Conservation (phyloP, 1,140 invertebrate species). For the Hycleus phaleratus region DNA sequence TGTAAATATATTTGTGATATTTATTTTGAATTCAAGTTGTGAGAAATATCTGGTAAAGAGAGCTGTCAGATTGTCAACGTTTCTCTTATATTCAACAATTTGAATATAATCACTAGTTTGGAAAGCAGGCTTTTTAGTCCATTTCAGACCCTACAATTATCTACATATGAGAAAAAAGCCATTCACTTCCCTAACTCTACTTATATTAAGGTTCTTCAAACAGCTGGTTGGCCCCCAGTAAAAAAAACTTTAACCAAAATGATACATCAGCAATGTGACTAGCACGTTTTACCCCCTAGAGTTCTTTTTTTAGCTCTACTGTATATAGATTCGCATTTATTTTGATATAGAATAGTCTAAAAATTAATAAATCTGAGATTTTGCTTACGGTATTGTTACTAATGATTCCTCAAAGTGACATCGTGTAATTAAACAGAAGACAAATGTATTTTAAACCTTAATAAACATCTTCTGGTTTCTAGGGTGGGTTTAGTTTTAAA, state of each 20-base stretch:
- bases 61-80: constrained; percentile 3
- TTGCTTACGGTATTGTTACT: constrained; percentile 2
- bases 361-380: too few relatives aligned
- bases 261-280: constrained; percentile 26
- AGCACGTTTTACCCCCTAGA: constrained; percentile 21
- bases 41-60: too few relatives aligned
- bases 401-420: constrained; percentile 19
- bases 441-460: constrained; percentile 20
- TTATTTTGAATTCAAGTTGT: too few relatives aligned
- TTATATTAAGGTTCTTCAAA: background rate
- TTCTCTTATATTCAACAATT: background rate
- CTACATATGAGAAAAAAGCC: constrained; percentile 3
- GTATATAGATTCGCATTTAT: too few relatives aligned
- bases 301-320: too few relatives aligned
- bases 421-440: constrained; percentile 24
- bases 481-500: constrained; percentile 2
- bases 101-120: constrained; percentile 17
- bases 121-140: constrained; percentile 20
- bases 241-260: constrained; percentile 16
- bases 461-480: constrained; percentile 18
- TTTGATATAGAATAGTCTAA: too few relatives aligned
- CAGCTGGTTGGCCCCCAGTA: constrained; percentile 14
- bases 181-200: background rate
- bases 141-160: constrained; percentile 16
- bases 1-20: too few relatives aligned